A percentile compares a stretch with the other conserved stretches of the same genome.
These are phyloP conservation scores for Enteromius afrohamiltoni DNA, from an alignment of 2,797 vertebrate species.

Conservation along the genomic window DNA sequence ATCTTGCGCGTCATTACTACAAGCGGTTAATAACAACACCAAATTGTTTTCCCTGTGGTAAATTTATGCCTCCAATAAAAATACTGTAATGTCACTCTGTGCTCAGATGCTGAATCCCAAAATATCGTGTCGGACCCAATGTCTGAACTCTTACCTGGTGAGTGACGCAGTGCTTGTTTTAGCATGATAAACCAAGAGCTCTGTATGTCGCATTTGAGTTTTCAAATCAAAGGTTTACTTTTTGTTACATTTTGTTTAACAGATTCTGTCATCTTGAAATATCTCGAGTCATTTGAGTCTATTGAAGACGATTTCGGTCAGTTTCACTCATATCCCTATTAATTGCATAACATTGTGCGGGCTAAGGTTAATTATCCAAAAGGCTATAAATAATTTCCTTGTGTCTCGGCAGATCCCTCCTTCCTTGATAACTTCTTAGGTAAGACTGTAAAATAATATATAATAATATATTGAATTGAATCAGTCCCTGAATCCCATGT, in stretches of 20 bases:
- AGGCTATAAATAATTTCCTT: background rate
- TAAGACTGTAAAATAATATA: constrained; percentile 6
- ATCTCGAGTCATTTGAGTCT: constrained; percentile 11
- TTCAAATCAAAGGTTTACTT: background rate
- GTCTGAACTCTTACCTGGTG: constrained; percentile 23
- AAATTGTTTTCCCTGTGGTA: background rate
- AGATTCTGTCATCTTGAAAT: constrained; percentile 7
- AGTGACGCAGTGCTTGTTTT: background rate
- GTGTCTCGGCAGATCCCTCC: constrained; percentile 27
- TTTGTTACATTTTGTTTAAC: background rate
- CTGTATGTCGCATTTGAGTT: background rate
- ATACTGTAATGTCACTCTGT: background rate
- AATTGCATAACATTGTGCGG: background rate
- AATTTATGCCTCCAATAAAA: background rate
- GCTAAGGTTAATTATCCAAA: background rate
- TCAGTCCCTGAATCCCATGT: too few relatives aligned
- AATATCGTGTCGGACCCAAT: background rate
- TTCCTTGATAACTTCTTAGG: constrained; percentile 8
- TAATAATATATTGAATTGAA: background rate
- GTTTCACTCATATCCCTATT: background rate
- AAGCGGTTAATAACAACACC: background rate
- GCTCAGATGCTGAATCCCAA: constrained; percentile 29
- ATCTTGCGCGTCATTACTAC: background rate
- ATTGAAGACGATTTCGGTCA: constrained; percentile 50
- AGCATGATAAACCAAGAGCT: background rate